phyloP scores from a whole-genome alignment of 2,888 invertebrate genomes.

The Lasiommata megera region DNA sequence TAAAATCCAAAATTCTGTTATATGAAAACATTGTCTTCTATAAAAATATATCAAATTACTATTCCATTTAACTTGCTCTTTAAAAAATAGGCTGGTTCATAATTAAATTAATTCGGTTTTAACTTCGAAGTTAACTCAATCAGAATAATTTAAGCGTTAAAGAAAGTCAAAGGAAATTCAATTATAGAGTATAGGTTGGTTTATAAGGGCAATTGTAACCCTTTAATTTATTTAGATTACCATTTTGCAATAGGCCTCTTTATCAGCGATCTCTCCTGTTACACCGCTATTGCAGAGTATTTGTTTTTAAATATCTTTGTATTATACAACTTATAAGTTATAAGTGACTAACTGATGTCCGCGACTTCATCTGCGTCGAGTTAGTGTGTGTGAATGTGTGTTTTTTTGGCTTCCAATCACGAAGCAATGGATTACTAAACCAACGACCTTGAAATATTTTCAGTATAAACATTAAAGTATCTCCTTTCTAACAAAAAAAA shows the following conservation, averaged over 20 bases:
- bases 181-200: slow-evolving; percentile 19
- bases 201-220: slow-evolving; percentile 26
- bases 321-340: no score
- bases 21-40: no score
- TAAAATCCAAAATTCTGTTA: no score
- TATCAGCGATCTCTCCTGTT: neutral
- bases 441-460: no score
- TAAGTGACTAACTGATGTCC: no score
- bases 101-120: neutral
- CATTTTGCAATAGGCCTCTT: slow-evolving; percentile 24
- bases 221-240: slow-evolving; percentile 32
- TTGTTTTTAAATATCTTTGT: no score
- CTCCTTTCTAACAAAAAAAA: no score
- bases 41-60: neutral
- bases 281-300: slow-evolving; percentile 7
- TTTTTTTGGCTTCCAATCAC: no score
- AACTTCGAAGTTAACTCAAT: slow-evolving; percentile 13
- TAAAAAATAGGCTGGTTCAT: neutral
- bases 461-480: no score
- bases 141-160: slow-evolving; percentile 6
- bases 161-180: slow-evolving; percentile 21
- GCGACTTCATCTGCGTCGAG: no score
- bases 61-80: neutral
- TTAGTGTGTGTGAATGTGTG: no score
- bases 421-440: no score